phyloP scores from a whole-genome alignment of 2,888 invertebrate species.

The Drosophila neutralis region DNA sequence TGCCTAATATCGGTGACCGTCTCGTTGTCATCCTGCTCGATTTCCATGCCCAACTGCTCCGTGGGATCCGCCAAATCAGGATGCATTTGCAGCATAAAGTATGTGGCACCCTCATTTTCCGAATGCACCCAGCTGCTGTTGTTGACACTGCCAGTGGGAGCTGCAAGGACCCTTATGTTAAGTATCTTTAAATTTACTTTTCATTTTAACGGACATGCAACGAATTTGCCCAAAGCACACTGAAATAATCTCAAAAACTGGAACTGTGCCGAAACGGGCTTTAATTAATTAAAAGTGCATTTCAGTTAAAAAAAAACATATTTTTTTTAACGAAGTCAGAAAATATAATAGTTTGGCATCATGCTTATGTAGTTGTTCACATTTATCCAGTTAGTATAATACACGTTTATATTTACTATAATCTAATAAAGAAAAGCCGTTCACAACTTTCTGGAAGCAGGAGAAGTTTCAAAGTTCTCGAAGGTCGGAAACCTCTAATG shows the following conservation, averaged over 20 bases:
- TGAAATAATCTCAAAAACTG: background rate
- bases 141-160: constrained; percentile 44
- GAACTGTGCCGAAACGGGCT: background rate
- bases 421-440: constrained; percentile 22
- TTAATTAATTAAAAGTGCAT: background rate
- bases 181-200: constrained; percentile 1
- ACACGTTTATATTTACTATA: constrained; percentile 6
- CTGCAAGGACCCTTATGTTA: constrained; percentile 34
- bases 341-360: background rate
- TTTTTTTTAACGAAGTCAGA: background rate
- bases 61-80: constrained; percentile 90
- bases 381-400: background rate
- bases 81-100: constrained; percentile 89
- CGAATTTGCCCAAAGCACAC: background rate
- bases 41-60: constrained; percentile 91
- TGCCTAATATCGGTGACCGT: constrained; percentile 90
- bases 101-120: constrained; percentile 85
- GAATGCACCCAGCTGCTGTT: constrained; percentile 82
- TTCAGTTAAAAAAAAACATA: background rate
- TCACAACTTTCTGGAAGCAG: constrained; percentile 14
- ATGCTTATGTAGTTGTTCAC: background rate
- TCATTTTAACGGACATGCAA: background rate
- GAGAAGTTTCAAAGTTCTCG: constrained; percentile 29
- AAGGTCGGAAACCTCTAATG: constrained; percentile 51
- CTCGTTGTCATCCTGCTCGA: constrained; percentile 90